phyloP scores from a whole-genome alignment of 2,888 invertebrate species.

The Pyrrhosoma nymphula region DNA sequence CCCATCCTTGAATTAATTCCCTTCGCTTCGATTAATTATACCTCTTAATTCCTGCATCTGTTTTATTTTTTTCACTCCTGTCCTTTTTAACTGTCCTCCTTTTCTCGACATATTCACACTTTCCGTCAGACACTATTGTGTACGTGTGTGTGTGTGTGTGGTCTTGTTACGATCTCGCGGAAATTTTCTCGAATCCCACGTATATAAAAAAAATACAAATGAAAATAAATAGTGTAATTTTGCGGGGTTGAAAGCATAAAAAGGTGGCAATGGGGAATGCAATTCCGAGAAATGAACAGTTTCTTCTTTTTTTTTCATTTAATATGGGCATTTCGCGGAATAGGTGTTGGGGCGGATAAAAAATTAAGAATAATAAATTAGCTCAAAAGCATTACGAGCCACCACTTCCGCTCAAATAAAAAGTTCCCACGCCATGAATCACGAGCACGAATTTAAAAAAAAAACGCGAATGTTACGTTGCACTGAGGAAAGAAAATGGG shows the following conservation, averaged over 20 bases:
- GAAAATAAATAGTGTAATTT: background rate
- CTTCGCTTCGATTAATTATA: background rate
- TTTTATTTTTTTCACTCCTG: background rate
- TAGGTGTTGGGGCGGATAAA: background rate
- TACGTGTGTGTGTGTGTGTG: background rate
- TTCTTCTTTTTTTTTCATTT: background rate
- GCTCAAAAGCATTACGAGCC: background rate
- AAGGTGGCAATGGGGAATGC: background rate
- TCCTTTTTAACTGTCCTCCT: background rate
- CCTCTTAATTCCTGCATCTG: background rate
- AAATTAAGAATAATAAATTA: background rate
- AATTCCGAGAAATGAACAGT: background rate
- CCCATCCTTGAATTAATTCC: slow-evolving; percentile 13
- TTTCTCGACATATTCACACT: background rate
- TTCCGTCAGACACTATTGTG: background rate
- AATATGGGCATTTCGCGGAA: background rate
- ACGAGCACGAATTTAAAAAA: background rate
- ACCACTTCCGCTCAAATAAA: background rate
- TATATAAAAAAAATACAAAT: background rate
- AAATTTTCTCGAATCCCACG: background rate
- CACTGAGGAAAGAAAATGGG: background rate
- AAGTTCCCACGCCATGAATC: background rate
- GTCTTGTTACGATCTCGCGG: background rate
- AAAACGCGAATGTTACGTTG: background rate
- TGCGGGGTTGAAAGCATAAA: background rate